Base-by-base conservation (phyloP, 2,113 vertebrate genomes). In the Caranx ignobilis region DNA sequence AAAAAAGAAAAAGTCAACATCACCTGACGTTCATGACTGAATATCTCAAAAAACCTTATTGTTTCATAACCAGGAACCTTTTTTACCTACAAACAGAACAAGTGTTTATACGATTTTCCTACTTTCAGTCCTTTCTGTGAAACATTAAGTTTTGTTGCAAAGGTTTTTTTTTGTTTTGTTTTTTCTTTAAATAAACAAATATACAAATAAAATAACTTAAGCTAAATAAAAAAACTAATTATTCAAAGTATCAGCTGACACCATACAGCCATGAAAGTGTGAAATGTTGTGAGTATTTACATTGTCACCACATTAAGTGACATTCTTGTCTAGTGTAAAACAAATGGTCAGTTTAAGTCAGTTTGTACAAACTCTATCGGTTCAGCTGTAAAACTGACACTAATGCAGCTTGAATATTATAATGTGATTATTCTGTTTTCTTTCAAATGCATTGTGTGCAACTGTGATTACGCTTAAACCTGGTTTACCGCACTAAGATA, bases 271-370 rank as follows among this genome's bases (percentile, higher is more conserved):
- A 54, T 37, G 4, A 69, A 32, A 35, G 34, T 32, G 56, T 43
- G 31, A 76, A 18, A 12, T 34, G 62, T 31, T 34, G 32, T 15
- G 60, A 56, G 7, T 67, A 68, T 79, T 62, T 55, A 77, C 73
- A 61, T 39, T 45, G 9, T 34, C 18, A 35, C 2, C 0, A 39
- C 50, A 80, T 9, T 63, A 52, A 31, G 18, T 5, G 21, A 57
- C n/a, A 52, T 50, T 57, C 4, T 37, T 9, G 68, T 64, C 10
- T 1, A 37, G 57, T 34, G 81, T 55, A 11, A 57, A 60, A 66
- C 35, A 19, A 60, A 41, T 60, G 35, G 37, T 54, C 3, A 66
- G 47, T 3, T 15, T 39, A 32, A 71, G 12, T 35, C 54, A 62
- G 75, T 54, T 31, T 45, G 50, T 59, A 81, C 63, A 77, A n/a